Conservation (phyloP, 2,797 vertebrate species). For the Mastacembelus armatus region DNA sequence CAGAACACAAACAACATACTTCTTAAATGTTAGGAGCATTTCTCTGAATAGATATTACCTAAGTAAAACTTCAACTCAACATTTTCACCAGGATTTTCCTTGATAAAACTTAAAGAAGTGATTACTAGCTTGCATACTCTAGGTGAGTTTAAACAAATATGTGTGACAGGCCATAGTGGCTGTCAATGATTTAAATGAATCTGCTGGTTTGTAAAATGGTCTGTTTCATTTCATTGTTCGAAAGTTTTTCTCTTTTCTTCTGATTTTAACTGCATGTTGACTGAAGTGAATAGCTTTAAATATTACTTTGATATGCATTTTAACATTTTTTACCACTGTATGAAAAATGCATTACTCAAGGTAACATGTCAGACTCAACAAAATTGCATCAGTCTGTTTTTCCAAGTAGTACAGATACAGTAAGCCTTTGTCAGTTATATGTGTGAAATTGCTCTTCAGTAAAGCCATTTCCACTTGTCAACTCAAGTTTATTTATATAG, state of each 20-base stretch:
- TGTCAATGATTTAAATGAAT: background rate
- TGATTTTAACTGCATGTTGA: background rate
- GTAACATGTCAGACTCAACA: background rate
- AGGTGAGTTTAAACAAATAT: conserved; percentile 33
- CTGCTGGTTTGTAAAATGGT: background rate
- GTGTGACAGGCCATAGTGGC: background rate
- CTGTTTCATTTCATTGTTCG: background rate
- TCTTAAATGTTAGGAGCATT: background rate
- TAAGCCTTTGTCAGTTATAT: background rate
- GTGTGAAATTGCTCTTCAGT: background rate
- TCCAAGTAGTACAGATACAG: background rate
- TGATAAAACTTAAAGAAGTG: background rate
- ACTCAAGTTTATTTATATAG: background rate
- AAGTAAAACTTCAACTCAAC: background rate
- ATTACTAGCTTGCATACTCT: background rate
- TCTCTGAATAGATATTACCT: background rate
- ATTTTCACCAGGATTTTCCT: conserved; percentile 8
- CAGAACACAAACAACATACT: background rate
- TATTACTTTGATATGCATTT: too few species aligned
- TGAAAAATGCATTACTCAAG: background rate
- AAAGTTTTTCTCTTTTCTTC: background rate
- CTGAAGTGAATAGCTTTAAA: background rate
- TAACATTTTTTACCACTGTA: too few species aligned
- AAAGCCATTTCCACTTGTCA: background rate
- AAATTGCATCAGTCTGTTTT: background rate